Evolutionary conservation across 2,888 invertebrate species (phyloP), one percentile per base, ranked within the genome.

Genomic region (Yponomeuta cagnagella): DNA sequence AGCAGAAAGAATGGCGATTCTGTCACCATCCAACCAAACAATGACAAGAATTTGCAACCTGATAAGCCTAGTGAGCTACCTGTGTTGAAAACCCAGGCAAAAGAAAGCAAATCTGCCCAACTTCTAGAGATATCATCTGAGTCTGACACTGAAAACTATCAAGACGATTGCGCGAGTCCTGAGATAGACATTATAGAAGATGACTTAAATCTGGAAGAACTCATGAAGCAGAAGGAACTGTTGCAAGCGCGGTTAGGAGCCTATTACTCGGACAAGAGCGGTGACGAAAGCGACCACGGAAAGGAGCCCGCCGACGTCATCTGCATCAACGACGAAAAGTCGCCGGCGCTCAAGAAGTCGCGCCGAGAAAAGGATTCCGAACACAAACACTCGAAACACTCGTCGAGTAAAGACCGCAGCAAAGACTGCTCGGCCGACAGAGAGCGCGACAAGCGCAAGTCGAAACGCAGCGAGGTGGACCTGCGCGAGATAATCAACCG

Each of bases 211-310:
- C 87, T 97, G 48, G 97, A 97, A 80, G 97, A 97, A 75, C 88
- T 97, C 72, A 97, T 97, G 97, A 95, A 95, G 78, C 97, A 97
- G 82, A 97, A 97, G 88, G 97, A 96, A 79, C 78, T 95, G 66
- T 88, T 97, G 67, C 97, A 97, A 87, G 96, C 96, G 63, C 93
- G 96, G 58, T 88, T 96, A 68, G 95, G 95, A 68, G 96, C 96
- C 73, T 96, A 96, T 82, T 93, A 94, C 79, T 96, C 95, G 0
- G 95, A 95, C 74, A 93, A 88, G 74, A 94, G 94, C 52, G 93
- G 94, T 67, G 94, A 94, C 6, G 93, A 93, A 0, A 74, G 70
- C 12, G 72, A 67, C 52, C 70, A 64, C 74, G 76, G 73, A 66
- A 76, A 76, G 74, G 74, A 63, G 1, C 52, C 31, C 12, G 52